These are phyloP conservation scores for Zaprionus davidi DNA, from an alignment of 1,140 invertebrate genomes.

Conservation along the genomic window DNA sequence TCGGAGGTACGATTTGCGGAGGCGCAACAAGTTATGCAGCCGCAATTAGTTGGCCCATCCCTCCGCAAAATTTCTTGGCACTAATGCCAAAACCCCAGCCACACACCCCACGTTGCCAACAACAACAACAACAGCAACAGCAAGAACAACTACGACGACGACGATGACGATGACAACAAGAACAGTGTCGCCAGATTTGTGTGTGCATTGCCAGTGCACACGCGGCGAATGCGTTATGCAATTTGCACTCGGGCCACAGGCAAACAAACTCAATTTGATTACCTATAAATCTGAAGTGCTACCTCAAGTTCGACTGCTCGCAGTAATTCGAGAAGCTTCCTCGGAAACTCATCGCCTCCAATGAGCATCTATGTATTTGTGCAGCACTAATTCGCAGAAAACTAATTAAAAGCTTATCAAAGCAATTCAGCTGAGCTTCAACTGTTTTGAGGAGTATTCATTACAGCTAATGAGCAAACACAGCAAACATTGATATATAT, in stretches of 20 bases:
- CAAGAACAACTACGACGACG: constrained; percentile 12
- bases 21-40: constrained; percentile 80
- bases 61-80: constrained; percentile 76
- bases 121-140: constrained; percentile 18
- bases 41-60: constrained; percentile 75
- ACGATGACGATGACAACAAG: constrained; percentile 27
- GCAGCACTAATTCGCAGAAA: not conserved
- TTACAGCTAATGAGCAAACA: not conserved
- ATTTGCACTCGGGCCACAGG: constrained; percentile 45
- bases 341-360: not conserved
- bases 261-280: constrained; percentile 55
- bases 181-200: constrained; percentile 24
- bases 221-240: constrained; percentile 58
- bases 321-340: not conserved
- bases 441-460: not conserved
- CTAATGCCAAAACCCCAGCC: constrained; percentile 76
- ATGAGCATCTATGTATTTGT: not conserved
- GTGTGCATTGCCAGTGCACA: constrained; percentile 27
- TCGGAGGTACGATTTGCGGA: constrained; percentile 17
- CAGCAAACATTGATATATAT: no score
- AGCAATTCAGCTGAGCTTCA: not conserved
- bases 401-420: constrained; percentile 9
- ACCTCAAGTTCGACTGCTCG: not conserved
- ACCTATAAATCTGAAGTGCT: constrained; percentile 30
- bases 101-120: constrained; percentile 46